Evolutionary conservation across 2,888 invertebrate genomes (phyloP).

Genomic region (Frankliniella fusca): DNA sequence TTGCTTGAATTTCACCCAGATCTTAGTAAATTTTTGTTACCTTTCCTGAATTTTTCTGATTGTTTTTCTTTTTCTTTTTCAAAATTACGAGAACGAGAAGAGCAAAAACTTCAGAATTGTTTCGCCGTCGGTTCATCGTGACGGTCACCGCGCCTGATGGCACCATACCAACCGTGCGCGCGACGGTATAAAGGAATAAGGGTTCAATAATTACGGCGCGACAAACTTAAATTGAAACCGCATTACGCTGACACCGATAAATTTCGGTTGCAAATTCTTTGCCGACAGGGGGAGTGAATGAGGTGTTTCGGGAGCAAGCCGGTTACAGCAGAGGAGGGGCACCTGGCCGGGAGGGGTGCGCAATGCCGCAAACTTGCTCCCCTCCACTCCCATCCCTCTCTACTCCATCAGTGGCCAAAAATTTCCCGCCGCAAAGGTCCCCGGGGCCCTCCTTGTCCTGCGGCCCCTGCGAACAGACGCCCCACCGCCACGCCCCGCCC

Average conservation of each 20-base stretch:
- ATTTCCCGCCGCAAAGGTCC: slow-evolving; percentile 7
- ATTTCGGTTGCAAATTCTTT: neutral
- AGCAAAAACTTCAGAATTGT: too few relatives aligned
- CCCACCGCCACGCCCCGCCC: neutral
- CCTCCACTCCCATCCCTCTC: neutral
- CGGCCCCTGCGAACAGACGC: neutral
- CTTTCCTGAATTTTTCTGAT: too few relatives aligned
- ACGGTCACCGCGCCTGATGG: too few relatives aligned
- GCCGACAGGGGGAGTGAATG: neutral
- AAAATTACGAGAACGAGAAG: too few relatives aligned
- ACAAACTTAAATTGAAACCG: too few relatives aligned
- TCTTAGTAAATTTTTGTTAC: too few relatives aligned
- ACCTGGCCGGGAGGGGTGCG: neutral
- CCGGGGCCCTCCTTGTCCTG: neutral
- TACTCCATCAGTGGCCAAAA: slow-evolving; percentile 20
- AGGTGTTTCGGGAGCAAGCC: neutral
- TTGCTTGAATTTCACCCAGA: too few relatives aligned
- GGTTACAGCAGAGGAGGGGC: neutral
- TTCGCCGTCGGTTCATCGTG: too few relatives aligned
- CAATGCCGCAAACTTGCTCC: neutral
- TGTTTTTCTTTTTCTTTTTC: too few relatives aligned
- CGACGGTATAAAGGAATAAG: too few relatives aligned
- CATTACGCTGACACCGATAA: neutral
- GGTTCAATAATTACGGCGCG: too few relatives aligned
- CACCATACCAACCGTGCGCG: too few relatives aligned